phyloP scores from a whole-genome alignment of 2,113 vertebrate genomes.

The Tiliqua scincoides region DNA sequence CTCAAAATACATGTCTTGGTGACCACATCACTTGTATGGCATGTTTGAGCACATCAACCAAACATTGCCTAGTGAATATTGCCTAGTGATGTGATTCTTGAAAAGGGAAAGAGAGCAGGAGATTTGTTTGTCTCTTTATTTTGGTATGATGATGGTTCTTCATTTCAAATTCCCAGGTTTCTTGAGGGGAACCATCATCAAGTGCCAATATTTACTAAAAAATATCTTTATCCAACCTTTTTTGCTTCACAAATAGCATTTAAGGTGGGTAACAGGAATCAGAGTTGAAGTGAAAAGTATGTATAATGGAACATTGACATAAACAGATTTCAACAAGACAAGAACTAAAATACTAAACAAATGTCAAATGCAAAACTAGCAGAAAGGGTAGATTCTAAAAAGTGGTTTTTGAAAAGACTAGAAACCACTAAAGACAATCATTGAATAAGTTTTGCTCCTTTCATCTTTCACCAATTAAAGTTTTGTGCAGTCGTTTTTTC shows the following conservation, averaged over 20 bases:
- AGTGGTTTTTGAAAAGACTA: no score
- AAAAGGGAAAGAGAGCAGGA: neutral
- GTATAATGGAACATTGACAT: no score
- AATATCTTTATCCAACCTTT: neutral
- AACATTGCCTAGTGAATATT: conserved; percentile 30
- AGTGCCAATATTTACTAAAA: neutral
- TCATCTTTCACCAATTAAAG: no score
- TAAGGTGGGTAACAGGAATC: neutral
- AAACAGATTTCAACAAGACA: no score
- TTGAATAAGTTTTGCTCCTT: no score
- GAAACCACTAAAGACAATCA: no score
- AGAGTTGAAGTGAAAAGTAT: neutral
- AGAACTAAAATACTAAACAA: no score
- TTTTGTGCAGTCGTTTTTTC: no score
- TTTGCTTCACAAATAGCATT: neutral
- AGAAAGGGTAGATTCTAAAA: no score
- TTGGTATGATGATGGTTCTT: neutral
- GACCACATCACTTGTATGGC: conserved; percentile 59
- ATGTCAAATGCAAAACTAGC: no score
- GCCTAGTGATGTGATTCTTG: neutral
- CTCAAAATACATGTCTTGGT: conserved; percentile 70
- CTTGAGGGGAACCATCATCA: neutral
- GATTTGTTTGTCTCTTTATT: neutral
- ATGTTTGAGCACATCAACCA: conserved; percentile 40
- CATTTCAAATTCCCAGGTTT: neutral